Percentiles rank a stretch among this genome's conserved stretches.
These are phyloP conservation scores for Scytalopus superciliaris DNA, from an alignment of 2,113 vertebrate species.

Conservation along the genomic window DNA sequence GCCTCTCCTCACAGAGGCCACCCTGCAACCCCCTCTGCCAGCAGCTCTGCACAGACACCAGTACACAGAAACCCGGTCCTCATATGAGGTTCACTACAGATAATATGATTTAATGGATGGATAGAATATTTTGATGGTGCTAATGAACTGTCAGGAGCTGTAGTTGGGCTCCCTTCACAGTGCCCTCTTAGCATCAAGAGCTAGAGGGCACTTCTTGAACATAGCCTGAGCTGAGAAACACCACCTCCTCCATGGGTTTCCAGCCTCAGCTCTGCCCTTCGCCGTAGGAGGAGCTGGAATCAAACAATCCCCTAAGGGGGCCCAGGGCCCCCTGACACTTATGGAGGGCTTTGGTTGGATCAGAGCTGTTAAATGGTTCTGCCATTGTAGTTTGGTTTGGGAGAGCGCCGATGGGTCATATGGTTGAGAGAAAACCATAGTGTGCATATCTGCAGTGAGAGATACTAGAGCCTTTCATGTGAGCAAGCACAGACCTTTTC, in stretches of 20 bases:
- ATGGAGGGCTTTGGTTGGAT: not conserved
- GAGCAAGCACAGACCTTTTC: not conserved
- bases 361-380: not conserved
- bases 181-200: not conserved
- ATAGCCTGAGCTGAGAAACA: not conserved
- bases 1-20: not conserved
- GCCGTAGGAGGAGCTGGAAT: not conserved
- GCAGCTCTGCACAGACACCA: not conserved
- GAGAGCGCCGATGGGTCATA: not conserved
- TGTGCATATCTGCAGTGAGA: not conserved
- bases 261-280: not conserved
- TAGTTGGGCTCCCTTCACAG: not conserved
- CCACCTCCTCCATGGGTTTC: accelerated
- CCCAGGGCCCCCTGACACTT: not conserved
- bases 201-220: not conserved
- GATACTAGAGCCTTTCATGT: not conserved
- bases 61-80: not conserved
- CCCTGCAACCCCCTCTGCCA: not conserved
- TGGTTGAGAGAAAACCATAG: not conserved
- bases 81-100: not conserved
- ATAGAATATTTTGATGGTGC: not conserved
- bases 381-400: not conserved
- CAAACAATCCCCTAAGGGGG: not conserved
- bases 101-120: not conserved
- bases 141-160: not conserved